Base-by-base conservation (phyloP, 1,140 invertebrate species). In the Leguminivora glycinivorella region DNA sequence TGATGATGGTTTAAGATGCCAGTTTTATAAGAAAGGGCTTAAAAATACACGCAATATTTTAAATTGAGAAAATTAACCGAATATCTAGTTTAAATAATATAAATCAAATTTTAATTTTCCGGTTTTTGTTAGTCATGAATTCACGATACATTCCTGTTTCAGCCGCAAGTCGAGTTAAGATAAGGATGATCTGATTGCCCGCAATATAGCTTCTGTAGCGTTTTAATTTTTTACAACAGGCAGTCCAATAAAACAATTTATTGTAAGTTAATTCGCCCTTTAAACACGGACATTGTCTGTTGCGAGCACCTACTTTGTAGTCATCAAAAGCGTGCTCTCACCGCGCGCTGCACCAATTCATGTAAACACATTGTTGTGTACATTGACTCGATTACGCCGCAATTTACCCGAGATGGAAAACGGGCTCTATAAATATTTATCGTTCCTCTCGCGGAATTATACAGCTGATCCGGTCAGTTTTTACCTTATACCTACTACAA, bases 341-440 rank as follows among this genome's bases (percentile, higher is more conserved):
- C 24, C 5, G 22, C 29, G 17, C 22, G 22, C 6, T n/a, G 43
- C 22, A 34, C 14, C 77, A 76, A 79, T 77, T 75, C 75, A 81
- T 77, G 78, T 79, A 80, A 85, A 80, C 81, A 90, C 84, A 85
- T 84, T 89, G 84, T 84, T 81, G 83, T 84, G 73, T 84, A 84
- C 71, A 73, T 81, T 79, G 75, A 79, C 83, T 84, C 74, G 81
- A 86, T 89, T 88, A 85, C 85, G 82, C 77, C 29, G 80, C 81
- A 87, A 85, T 91, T 87, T 85, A 81, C 78, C 73, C 56, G 73
- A 79, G 80, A 80, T 78, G 80, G 79, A 79, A 87, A 85, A 85
- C 78, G 79, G 81, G 77, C 73, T 81, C 78, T 84, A 87, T 89
- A 89, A 89, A 88, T 89, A 85, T 89, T 89, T 91, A 89, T 85